Percentiles rank a stretch among this genome's conserved stretches.
Evolutionary conservation across 2,888 invertebrate genomes (phyloP).

Genomic region (Sisyra terminalis): DNA sequence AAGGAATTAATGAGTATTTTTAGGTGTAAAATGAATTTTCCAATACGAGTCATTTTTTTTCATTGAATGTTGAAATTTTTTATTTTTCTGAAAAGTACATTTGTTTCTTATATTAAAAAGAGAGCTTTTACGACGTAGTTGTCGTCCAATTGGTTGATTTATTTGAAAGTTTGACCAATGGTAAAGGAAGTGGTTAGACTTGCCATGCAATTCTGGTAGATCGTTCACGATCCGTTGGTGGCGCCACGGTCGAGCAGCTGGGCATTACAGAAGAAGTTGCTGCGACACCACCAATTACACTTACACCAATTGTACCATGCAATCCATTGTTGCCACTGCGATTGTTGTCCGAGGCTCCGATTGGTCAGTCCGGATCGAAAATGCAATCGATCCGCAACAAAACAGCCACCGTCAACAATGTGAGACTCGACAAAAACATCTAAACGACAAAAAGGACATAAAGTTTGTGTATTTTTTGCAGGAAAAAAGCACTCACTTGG

Average conservation of each 20-base stretch:
- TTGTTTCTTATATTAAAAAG: too few relatives aligned
- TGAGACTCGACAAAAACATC: constrained; percentile 27
- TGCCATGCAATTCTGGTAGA: constrained; percentile 41
- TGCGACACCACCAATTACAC: constrained; percentile 20
- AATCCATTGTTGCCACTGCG: constrained; percentile 18
- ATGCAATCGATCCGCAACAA: constrained; percentile 36
- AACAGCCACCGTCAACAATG: constrained; percentile 32
- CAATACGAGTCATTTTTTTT: too few relatives aligned
- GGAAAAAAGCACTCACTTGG: not conserved
- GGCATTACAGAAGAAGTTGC: constrained; percentile 16
- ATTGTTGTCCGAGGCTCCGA: constrained; percentile 28
- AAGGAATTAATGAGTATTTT: too few relatives aligned
- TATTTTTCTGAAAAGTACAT: too few relatives aligned
- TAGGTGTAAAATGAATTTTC: too few relatives aligned
- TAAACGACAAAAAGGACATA: too few relatives aligned
- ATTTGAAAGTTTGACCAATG: too few relatives aligned
- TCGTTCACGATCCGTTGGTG: constrained; percentile 28
- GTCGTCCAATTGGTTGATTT: too few relatives aligned
- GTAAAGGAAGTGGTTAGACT: constrained; percentile 32
- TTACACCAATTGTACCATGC: constrained; percentile 23
- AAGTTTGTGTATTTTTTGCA: not conserved
- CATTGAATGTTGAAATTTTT: too few relatives aligned
- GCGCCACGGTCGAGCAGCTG: constrained; percentile 27
- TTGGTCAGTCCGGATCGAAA: constrained; percentile 26
- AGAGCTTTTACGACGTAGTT: too few relatives aligned